These are phyloP conservation scores for Nebria salina DNA, from an alignment of 2,888 invertebrate species.

Conservation along the genomic window DNA sequence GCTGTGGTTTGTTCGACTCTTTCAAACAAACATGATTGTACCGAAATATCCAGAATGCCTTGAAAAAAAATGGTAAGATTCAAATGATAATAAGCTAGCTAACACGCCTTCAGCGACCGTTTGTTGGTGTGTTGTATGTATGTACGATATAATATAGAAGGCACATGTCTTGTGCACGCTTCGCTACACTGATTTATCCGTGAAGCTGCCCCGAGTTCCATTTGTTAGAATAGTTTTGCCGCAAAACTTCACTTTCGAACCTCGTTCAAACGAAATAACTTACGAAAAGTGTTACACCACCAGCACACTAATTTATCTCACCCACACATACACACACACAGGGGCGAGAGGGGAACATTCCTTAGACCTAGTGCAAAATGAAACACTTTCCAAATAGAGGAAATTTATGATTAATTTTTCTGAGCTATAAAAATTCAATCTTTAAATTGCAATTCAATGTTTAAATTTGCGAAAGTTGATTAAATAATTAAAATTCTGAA, in stretches of 20 bases:
- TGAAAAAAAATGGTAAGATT: too few relatives aligned
- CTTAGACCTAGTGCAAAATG: too few relatives aligned
- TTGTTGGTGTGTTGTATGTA: not conserved
- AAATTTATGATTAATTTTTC: too few relatives aligned
- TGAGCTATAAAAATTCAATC: too few relatives aligned
- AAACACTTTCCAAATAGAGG: too few relatives aligned
- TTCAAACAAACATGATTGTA: too few relatives aligned
- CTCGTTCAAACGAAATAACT: conserved; percentile 46
- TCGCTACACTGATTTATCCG: conserved; percentile 44
- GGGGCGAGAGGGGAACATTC: too few relatives aligned
- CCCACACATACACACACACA: conserved; percentile 4
- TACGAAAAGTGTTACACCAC: conserved; percentile 29
- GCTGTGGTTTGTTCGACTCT: too few relatives aligned
- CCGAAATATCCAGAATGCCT: too few relatives aligned
- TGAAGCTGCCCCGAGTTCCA: conserved; percentile 40
- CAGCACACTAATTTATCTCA: conserved; percentile 38
- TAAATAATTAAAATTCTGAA: too few relatives aligned
- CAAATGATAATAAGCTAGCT: not conserved
- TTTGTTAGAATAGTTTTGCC: conserved; percentile 45
- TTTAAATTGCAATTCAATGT: too few relatives aligned
- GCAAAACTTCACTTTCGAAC: conserved; percentile 45
- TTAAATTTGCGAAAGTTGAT: too few relatives aligned
- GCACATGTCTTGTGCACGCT: conserved; percentile 42
- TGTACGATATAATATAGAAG: conserved; percentile 3
- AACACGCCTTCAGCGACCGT: not conserved